Conservation (phyloP, 2,113 vertebrate genomes). For the Pogonocichla stellata region DNA sequence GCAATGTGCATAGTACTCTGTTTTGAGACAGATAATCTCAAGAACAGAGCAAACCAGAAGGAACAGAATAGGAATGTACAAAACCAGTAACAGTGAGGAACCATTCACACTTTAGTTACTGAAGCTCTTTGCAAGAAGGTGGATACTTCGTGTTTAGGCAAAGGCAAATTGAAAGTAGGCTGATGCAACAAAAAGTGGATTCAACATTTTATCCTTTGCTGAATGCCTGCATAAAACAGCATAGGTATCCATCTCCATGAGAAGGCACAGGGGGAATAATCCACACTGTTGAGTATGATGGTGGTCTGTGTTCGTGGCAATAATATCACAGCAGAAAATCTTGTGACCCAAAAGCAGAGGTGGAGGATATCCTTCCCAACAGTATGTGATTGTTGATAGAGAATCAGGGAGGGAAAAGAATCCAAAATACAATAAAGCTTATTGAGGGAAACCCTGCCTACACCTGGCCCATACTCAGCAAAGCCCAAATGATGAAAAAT, state of each 20-base stretch:
- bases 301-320: too few species aligned
- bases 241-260: background rate
- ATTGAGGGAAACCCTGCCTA: background rate
- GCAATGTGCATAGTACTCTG: background rate
- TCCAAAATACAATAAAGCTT: background rate
- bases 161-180: background rate
- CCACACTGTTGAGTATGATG: background rate
- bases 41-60: background rate
- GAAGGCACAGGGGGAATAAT: background rate
- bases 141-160: background rate
- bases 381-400: background rate
- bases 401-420: background rate
- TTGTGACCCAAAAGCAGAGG: background rate
- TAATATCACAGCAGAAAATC: background rate
- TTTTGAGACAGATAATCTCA: background rate
- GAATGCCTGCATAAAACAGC: background rate
- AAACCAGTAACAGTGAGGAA: background rate
- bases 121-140: background rate
- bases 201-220: background rate
- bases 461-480: background rate
- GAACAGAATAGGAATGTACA: background rate
- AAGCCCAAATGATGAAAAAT: background rate
- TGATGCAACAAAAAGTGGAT: background rate
- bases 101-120: background rate
- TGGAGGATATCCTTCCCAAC: background rate